Evolutionary conservation across 2,113 vertebrate species (phyloP).

Genomic region (Andinoacara biseriatus): DNA sequence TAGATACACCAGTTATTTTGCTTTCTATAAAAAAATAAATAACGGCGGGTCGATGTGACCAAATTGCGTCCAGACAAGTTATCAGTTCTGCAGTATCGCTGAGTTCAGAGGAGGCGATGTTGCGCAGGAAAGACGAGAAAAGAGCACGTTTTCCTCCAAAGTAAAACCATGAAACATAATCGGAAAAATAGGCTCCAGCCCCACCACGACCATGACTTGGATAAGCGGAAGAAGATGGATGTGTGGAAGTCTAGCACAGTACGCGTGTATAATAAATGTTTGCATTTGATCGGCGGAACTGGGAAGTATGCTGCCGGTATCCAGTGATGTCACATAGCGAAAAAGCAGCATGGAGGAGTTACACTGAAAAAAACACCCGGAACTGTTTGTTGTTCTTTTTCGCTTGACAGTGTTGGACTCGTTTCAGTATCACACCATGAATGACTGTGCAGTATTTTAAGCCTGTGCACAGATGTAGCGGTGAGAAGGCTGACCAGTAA

Average conservation of each 20-base stretch:
- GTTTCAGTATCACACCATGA: constrained; percentile 32
- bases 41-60: background rate
- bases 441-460: constrained; percentile 74
- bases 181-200: background rate
- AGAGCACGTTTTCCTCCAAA: constrained; percentile 21
- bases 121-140: background rate
- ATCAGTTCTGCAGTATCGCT: background rate
- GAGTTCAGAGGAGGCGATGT: constrained; percentile 28
- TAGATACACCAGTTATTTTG: rapidly evolving
- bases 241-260: background rate
- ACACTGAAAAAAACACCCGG: constrained; percentile 25
- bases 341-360: background rate
- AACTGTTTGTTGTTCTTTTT: background rate
- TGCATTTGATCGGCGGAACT: background rate
- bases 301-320: background rate
- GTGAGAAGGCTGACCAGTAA: background rate
- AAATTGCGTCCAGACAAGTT: background rate
- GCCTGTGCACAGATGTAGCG: background rate
- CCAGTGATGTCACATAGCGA: background rate
- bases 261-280: background rate
- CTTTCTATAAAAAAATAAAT: background rate
- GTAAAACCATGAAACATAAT: constrained; percentile 6
- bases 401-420: constrained; percentile 15
- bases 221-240: background rate
- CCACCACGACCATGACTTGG: background rate